Conservation (phyloP, 2,888 invertebrate species). For the Bugula neritina region DNA sequence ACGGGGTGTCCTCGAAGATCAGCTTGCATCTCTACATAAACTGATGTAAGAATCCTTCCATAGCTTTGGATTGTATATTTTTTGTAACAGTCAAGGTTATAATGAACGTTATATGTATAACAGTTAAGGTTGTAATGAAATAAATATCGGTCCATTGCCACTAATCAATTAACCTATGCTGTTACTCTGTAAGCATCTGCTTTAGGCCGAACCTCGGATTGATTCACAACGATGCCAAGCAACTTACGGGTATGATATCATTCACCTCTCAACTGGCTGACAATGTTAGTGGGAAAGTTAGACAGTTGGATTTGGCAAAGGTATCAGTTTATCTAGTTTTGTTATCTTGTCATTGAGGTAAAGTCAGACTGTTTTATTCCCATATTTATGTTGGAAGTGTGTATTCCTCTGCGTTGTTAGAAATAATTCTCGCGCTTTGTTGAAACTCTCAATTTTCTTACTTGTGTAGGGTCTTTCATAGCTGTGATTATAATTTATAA, state of each 20-base stretch:
- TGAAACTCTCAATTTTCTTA: too few relatives aligned
- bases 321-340: constrained; percentile 56
- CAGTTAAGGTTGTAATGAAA: too few relatives aligned
- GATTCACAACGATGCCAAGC: constrained; percentile 60
- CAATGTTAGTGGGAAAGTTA: constrained; percentile 90
- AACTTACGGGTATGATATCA: constrained; percentile 76
- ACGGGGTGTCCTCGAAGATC: constrained; percentile 71
- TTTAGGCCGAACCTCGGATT: constrained; percentile 67
- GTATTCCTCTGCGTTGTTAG: too few relatives aligned
- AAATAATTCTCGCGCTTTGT: too few relatives aligned
- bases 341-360: too few relatives aligned
- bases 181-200: too few relatives aligned
- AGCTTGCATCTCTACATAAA: constrained; percentile 72
- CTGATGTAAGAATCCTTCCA: constrained; percentile 58
- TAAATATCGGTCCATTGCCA: too few relatives aligned
- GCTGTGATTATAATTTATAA: too few relatives aligned
- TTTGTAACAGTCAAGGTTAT: not conserved
- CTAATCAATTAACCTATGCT: too few relatives aligned
- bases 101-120: not conserved
- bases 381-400: too few relatives aligned
- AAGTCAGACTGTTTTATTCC: too few relatives aligned
- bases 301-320: constrained; percentile 83
- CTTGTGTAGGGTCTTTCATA: too few relatives aligned
- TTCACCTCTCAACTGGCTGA: constrained; percentile 82
- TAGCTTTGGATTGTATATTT: constrained; percentile 1